These are phyloP conservation scores for Plebejus melissa DNA, from an alignment of 2,888 invertebrate species.

Conservation along the genomic window DNA sequence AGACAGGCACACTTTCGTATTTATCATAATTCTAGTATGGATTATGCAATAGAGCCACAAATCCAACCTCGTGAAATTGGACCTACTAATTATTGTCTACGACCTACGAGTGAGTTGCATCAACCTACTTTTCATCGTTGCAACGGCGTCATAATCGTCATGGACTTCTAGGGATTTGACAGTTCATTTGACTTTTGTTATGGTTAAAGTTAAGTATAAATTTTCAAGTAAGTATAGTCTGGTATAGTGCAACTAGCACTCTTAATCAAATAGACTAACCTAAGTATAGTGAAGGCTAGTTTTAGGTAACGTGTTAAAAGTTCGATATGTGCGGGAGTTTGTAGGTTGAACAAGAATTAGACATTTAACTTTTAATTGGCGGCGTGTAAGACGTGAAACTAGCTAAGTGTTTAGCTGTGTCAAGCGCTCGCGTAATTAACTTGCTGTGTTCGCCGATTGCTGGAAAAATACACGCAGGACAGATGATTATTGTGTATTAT, in stretches of 20 bases:
- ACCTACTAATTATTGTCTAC: background rate
- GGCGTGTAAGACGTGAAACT: slow-evolving; percentile 74
- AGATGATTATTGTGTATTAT: background rate
- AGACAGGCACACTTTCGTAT: no score
- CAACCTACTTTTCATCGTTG: no score
- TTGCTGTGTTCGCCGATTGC: slow-evolving; percentile 16
- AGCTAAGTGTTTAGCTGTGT: slow-evolving; percentile 74
- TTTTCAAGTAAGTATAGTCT: no score
- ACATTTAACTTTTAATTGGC: slow-evolving; percentile 79
- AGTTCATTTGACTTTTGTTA: no score
- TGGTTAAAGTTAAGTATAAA: no score
- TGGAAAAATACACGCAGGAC: slow-evolving; percentile 3
- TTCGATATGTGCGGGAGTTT: slow-evolving; percentile 65
- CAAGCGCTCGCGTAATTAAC: slow-evolving; percentile 38
- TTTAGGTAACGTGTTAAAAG: slow-evolving; percentile 19
- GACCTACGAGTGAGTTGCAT: no score
- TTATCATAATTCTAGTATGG: no score
- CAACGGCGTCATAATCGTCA: no score
- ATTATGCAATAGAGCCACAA: no score
- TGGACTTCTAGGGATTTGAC: no score
- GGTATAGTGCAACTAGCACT: no score
- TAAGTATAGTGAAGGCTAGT: slow-evolving; percentile 12
- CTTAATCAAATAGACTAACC: background rate
- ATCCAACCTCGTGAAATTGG: no score
- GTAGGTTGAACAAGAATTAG: slow-evolving; percentile 75